Conservation (phyloP, 2,888 invertebrate genomes). For the Sesamia inferens region DNA sequence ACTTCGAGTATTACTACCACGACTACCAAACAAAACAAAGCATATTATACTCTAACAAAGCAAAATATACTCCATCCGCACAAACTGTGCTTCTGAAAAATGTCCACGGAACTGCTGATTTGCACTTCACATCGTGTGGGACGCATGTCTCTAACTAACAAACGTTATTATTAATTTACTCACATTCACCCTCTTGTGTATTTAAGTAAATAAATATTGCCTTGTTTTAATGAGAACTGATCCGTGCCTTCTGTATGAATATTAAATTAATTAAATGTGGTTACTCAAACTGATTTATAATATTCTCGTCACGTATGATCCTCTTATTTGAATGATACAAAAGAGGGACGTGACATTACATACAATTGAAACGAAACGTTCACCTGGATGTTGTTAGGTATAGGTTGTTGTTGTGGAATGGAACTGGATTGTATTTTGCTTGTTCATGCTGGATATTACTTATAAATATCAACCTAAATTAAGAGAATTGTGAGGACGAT, state of each 20-base stretch:
- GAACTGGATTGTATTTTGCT: not conserved
- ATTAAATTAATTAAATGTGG: conserved; percentile 13
- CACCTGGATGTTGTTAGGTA: not conserved
- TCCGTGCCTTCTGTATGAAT: conserved; percentile 10
- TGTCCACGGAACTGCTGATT: too few species aligned
- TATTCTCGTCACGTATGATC: conserved; percentile 37
- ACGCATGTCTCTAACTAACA: too few species aligned
- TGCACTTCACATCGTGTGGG: too few species aligned
- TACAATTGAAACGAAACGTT: not conserved
- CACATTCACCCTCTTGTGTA: too few species aligned
- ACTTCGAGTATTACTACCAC: too few species aligned
- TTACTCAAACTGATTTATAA: conserved; percentile 17
- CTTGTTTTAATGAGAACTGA: not conserved
- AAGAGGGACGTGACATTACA: conserved; percentile 25
- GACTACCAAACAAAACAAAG: too few species aligned
- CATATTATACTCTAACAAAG: too few species aligned
- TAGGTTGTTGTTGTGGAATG: not conserved
- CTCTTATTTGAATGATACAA: not conserved
- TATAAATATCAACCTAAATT: not conserved
- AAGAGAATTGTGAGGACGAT: not conserved
- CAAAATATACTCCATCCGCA: too few species aligned
- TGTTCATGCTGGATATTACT: not conserved
- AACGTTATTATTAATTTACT: too few species aligned
- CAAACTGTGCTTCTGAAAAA: too few species aligned
- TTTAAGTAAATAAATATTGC: too few species aligned